Percentiles rank a stretch among this genome's conserved stretches.
These are phyloP conservation scores for Urosaurus nigricauda DNA, from an alignment of 2,797 vertebrate species.

Conservation along the genomic window DNA sequence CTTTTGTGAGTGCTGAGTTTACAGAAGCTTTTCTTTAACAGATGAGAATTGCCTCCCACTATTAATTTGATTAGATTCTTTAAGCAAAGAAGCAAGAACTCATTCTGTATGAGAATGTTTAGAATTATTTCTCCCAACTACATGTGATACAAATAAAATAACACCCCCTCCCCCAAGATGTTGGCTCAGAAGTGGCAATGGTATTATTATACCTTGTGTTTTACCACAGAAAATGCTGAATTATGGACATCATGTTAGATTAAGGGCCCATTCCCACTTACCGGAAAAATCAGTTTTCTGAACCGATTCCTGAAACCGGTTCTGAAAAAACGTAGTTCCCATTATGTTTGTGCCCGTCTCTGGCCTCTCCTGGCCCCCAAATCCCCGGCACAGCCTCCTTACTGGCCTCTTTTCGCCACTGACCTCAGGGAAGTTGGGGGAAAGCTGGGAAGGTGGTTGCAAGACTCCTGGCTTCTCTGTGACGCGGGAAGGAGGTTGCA, in stretches of 20 bases:
- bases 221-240: slow-evolving; percentile 67
- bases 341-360: no score
- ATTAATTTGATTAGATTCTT: slow-evolving; percentile 59
- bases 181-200: slow-evolving; percentile 70
- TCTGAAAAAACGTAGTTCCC: no score
- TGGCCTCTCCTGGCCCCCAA: no score
- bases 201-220: slow-evolving; percentile 56
- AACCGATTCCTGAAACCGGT: no score
- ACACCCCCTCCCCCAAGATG: slow-evolving; percentile 65
- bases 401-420: no score
- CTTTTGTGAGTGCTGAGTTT: slow-evolving; percentile 51
- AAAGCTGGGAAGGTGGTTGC: no score
- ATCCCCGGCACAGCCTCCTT: no score
- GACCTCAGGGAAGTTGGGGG: no score
- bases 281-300: no score
- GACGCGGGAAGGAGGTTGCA: no score
- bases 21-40: slow-evolving; percentile 65
- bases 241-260: slow-evolving; percentile 58
- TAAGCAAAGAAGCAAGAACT: slow-evolving; percentile 66
- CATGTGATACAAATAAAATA: slow-evolving; percentile 72
- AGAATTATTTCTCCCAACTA: slow-evolving; percentile 57
- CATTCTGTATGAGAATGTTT: slow-evolving; percentile 50
- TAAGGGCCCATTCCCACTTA: no score
- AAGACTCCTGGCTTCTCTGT: no score
- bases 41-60: slow-evolving; percentile 46